phyloP scores from a whole-genome alignment of 2,888 invertebrate genomes.

The Lordiphosa andalusiaca region DNA sequence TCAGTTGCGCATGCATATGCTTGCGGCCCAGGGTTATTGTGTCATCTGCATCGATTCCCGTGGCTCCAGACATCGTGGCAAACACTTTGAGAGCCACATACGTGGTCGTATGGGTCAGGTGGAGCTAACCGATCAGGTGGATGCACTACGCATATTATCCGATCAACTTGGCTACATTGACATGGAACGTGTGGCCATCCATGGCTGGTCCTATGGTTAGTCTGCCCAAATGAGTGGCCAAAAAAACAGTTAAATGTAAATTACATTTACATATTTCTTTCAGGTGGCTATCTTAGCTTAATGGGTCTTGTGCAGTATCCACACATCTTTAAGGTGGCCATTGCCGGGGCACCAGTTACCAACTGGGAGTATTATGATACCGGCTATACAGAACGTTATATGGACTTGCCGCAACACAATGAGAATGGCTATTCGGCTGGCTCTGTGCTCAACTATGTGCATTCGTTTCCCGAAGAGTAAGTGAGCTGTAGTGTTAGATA shows the following conservation, averaged over 20 bases:
- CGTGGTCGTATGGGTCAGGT: constrained; percentile 95
- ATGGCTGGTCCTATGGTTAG: constrained; percentile 98
- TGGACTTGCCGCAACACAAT: constrained; percentile 92
- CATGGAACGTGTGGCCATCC: constrained; percentile 94
- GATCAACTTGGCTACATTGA: constrained; percentile 94
- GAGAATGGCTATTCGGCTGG: constrained; percentile 90
- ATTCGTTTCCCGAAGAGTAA: constrained; percentile 95
- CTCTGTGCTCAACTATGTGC: constrained; percentile 91
- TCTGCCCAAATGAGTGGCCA: neutral
- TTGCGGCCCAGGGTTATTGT: constrained; percentile 97
- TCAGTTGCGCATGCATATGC: constrained; percentile 95
- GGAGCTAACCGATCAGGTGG: constrained; percentile 96
- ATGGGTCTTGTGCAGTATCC: constrained; percentile 96
- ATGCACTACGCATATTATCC: constrained; percentile 93
- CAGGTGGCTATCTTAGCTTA: constrained; percentile 95
- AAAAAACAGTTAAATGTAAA: too few species aligned
- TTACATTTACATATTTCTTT: neutral
- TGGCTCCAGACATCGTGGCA: constrained; percentile 96
- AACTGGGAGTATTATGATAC: constrained; percentile 99
- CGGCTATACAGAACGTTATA: constrained; percentile 98
- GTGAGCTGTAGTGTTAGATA: constrained; percentile 67
- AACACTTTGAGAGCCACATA: constrained; percentile 94
- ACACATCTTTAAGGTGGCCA: constrained; percentile 95
- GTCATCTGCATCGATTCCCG: constrained; percentile 97
- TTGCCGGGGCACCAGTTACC: constrained; percentile 98